A percentile compares a stretch with the other conserved stretches of the same genome.
phyloP scores from a whole-genome alignment of 2,888 invertebrate genomes.

The Oscheius onirici region DNA sequence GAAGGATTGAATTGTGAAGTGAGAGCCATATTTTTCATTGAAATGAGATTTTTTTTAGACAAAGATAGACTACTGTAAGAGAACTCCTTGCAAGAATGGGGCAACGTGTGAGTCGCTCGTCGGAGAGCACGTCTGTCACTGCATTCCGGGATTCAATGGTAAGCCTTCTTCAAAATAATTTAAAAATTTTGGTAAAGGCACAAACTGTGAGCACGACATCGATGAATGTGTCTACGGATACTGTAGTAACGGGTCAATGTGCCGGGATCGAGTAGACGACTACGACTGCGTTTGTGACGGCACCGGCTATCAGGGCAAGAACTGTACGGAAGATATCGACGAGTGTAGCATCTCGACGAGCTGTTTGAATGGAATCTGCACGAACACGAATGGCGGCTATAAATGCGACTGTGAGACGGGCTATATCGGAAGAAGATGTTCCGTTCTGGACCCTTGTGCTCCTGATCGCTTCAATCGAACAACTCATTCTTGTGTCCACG shows the following conservation, averaged over 20 bases:
- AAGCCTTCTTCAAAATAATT: too few relatives aligned
- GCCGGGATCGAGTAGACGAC: conserved; percentile 64
- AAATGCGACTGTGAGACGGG: conserved; percentile 57
- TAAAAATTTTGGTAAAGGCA: conserved; percentile 35
- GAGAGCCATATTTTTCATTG: conserved; percentile 10
- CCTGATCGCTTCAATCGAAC: conserved; percentile 54
- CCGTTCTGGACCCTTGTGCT: conserved; percentile 63
- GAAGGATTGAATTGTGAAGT: conserved; percentile 56
- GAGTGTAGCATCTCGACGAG: conserved; percentile 58
- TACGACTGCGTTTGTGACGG: conserved; percentile 65
- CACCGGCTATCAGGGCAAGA: conserved; percentile 61
- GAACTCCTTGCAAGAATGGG: conserved; percentile 72
- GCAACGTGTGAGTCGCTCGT: conserved; percentile 85
- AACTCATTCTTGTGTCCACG: conserved; percentile 60
- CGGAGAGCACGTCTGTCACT: conserved; percentile 76
- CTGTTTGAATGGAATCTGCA: conserved; percentile 65
- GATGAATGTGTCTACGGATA: conserved; percentile 63
- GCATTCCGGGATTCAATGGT: conserved; percentile 64
- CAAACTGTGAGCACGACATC: conserved; percentile 64
- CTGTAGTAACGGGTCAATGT: conserved; percentile 60
- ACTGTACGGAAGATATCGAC: conserved; percentile 65
- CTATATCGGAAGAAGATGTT: conserved; percentile 53
- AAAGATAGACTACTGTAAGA: conserved; percentile 63
- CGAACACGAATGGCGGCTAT: conserved; percentile 64
- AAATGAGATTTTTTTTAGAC: conserved; percentile 40